Conservation (phyloP, 1,140 invertebrate species). For the Mercenaria mercenaria region DNA sequence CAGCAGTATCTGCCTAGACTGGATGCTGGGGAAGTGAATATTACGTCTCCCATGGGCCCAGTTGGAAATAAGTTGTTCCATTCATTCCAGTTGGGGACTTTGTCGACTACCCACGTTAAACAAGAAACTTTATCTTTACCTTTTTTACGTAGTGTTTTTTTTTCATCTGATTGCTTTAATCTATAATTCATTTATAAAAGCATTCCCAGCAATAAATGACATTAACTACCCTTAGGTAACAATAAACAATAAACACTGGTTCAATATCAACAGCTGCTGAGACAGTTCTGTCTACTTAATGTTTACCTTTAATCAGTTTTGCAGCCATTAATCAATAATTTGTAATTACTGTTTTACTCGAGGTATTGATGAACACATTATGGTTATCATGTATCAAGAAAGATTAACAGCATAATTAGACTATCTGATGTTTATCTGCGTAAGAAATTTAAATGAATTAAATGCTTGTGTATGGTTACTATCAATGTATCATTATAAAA, state of each 20-base stretch:
- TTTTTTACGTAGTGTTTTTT: background rate
- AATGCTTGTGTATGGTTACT: no score
- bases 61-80: no score
- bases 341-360: constrained; percentile 5
- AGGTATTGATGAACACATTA: background rate
- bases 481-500: no score
- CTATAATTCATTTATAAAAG: background rate
- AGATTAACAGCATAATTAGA: background rate
- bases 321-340: background rate
- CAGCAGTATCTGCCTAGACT: no score
- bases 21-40: no score
- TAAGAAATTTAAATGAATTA: background rate
- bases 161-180: background rate
- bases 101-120: no score
- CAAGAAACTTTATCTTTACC: no score
- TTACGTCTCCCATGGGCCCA: no score
- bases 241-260: background rate
- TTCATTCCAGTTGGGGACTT: no score
- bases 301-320: background rate
- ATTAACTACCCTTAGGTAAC: background rate
- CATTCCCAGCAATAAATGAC: background rate
- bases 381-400: background rate
- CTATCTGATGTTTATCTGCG: background rate
- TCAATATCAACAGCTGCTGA: background rate
- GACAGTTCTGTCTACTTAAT: background rate